Percentiles rank a stretch among this genome's conserved stretches.
Evolutionary conservation across 2,888 invertebrate species (phyloP).

Genomic region (Leptinotarsa rubiginosa): DNA sequence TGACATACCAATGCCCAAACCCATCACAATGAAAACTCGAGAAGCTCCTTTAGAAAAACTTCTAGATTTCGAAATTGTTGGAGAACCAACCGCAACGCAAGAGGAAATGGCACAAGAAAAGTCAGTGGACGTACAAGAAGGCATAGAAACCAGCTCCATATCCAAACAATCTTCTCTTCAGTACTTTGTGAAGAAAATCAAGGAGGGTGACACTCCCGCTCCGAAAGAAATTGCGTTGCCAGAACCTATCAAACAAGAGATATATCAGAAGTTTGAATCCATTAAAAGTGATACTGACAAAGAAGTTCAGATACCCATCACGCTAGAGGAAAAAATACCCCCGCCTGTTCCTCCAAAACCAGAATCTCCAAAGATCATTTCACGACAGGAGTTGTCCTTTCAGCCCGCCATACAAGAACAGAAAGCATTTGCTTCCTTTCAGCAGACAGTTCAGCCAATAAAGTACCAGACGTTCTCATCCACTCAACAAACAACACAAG

Average conservation of each 20-base stretch:
- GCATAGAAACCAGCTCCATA: constrained; percentile 72
- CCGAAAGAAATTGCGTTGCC: constrained; percentile 62
- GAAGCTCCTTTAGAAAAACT: constrained; percentile 52
- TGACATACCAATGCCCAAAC: constrained; percentile 58
- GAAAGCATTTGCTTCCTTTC: constrained; percentile 46
- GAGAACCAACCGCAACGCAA: constrained; percentile 41
- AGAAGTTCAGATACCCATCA: constrained; percentile 56
- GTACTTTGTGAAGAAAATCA: constrained; percentile 76
- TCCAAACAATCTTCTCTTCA: constrained; percentile 75
- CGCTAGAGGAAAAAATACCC: constrained; percentile 55
- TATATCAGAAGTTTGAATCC: constrained; percentile 66
- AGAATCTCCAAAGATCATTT: constrained; percentile 41
- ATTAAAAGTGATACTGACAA: constrained; percentile 43
- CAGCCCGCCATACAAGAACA: constrained; percentile 48
- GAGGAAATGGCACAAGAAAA: constrained; percentile 51
- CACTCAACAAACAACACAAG: constrained; percentile 59
- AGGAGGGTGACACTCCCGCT: constrained; percentile 63
- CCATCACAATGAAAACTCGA: constrained; percentile 45
- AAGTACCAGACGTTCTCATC: constrained; percentile 49
- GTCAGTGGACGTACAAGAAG: constrained; percentile 54
- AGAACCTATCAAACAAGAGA: constrained; percentile 61
- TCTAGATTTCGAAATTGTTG: constrained; percentile 53
- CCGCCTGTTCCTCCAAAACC: constrained; percentile 51
- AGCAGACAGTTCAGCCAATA: constrained; percentile 36
- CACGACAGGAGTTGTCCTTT: constrained; percentile 36